Base-by-base conservation (phyloP, 1,140 invertebrate genomes). In the Euglossa dilemma region DNA sequence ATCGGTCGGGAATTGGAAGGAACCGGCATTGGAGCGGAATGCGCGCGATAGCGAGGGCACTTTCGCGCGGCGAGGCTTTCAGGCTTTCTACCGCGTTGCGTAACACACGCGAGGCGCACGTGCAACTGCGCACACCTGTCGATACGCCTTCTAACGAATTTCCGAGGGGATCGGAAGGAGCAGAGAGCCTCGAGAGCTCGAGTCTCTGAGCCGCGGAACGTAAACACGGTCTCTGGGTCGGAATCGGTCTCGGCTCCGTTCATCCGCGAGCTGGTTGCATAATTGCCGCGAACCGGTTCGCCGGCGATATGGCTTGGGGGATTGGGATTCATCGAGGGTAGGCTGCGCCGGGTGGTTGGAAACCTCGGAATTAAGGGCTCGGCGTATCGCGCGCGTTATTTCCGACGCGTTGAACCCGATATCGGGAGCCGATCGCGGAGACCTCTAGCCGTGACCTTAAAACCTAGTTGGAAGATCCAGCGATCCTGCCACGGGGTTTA, bases 71-170 rank as follows among this genome's bases (percentile, higher is more conserved):
- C 18, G 8, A 20, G 28, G 80, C 45, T 70, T 45, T 54, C 77
- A 76, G 82, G 84, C 89, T 91, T 89, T 91, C 89, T 89, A 87
- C 20, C 70, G 85, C 80, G 86, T 92, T 92, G 83, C 90, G 83
- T 90, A 92, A 92, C 87, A 69, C 18, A 8, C 23, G 66, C 28
- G 28, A 80, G 71, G 61, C 66, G 69, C 36, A 64, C 84, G 81
- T 80, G 85, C 70, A 77, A 82, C 64, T 84, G 74, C 67, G 74
- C 50, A 52, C 79, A 72, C 70, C 59, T 64, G 59, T 56, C 70
- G 63, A 67, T 67, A 75, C 25, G 6, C 43, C 57, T n/a, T 61
- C 43, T 6, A 25, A 28, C 16, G 20, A 7, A 52, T 28, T 52
- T 61, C 43, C 8, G 54, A 18, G 12, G 12, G 54, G 47, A 71